A percentile compares a stretch with the other conserved stretches of the same genome.
phyloP scores from a whole-genome alignment of 2,113 vertebrate species.

The Pachyramphus minor region DNA sequence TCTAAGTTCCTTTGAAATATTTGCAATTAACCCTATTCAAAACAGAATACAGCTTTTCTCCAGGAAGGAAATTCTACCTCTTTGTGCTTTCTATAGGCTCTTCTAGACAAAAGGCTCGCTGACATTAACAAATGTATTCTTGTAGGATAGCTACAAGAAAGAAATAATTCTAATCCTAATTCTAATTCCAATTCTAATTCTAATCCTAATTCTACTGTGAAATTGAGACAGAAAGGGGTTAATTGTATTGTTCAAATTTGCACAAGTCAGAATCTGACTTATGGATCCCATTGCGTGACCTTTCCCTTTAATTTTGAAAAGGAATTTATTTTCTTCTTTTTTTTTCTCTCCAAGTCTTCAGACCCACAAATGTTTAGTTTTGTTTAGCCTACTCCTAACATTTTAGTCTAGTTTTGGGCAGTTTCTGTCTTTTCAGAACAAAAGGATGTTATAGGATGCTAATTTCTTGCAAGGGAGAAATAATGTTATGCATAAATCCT shows the following conservation, averaged over 20 bases:
- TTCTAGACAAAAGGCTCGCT: not conserved
- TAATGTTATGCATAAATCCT: not conserved
- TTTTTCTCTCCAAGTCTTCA: not conserved
- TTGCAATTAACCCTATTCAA: not conserved
- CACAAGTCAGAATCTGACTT: not conserved
- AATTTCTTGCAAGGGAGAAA: not conserved
- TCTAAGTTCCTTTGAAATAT: not conserved
- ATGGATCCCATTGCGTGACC: rapidly evolving
- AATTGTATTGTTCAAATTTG: not conserved
- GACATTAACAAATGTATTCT: not conserved
- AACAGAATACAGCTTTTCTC: not conserved
- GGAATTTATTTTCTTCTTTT: not conserved
- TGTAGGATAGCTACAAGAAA: not conserved
- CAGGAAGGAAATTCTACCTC: not conserved
- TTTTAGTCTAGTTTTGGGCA: not conserved
- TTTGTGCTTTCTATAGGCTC: not conserved
- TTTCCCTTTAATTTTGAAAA: not conserved
- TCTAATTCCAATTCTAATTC: no score
- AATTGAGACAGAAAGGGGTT: not conserved
- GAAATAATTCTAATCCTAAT: not conserved
- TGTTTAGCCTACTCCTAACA: not conserved
- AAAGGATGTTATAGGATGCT: not conserved
- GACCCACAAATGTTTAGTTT: not conserved
- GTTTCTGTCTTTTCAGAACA: no score
- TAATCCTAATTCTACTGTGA: not conserved